A percentile compares a stretch with the other conserved stretches of the same genome.
Evolutionary conservation across 2,113 vertebrate species (phyloP).

Genomic region (Typhlomys cinereus): DNA sequence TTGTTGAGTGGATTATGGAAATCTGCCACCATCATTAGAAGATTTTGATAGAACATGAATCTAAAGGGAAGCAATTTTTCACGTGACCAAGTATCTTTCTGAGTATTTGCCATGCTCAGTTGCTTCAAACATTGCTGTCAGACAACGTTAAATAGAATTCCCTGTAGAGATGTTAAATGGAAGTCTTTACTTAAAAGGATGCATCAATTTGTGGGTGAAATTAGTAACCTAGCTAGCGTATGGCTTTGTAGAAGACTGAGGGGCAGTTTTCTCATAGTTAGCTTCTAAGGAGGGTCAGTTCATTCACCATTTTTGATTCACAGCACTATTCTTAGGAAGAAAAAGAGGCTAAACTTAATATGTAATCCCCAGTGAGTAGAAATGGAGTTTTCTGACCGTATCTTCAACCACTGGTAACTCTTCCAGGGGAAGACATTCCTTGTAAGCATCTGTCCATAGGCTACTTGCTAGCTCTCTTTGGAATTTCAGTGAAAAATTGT

Average conservation of each 20-base stretch:
- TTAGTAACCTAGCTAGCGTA: neutral
- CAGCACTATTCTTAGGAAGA: neutral
- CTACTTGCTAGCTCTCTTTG: neutral
- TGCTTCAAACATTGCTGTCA: neutral
- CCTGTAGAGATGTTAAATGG: neutral
- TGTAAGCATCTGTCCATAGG: fast-evolving
- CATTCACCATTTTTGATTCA: fast-evolving
- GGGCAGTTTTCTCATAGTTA: neutral
- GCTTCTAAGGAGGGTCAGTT: neutral
- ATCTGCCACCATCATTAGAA: neutral
- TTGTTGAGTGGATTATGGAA: neutral
- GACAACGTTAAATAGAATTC: neutral
- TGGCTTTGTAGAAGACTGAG: too few species aligned
- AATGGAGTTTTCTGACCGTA: too few species aligned
- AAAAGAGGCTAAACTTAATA: fast-evolving
- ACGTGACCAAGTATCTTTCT: neutral
- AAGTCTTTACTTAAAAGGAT: neutral
- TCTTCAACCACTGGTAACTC: too few species aligned
- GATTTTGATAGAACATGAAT: neutral
- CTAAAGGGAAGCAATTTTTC: neutral
- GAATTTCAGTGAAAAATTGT: neutral
- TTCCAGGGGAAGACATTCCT: neutral
- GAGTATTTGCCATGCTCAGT: neutral
- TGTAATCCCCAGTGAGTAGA: fast-evolving
- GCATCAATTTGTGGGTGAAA: neutral